Evolutionary conservation across 1,140 invertebrate species (phyloP).

Genomic region (Nomia melanderi): DNA sequence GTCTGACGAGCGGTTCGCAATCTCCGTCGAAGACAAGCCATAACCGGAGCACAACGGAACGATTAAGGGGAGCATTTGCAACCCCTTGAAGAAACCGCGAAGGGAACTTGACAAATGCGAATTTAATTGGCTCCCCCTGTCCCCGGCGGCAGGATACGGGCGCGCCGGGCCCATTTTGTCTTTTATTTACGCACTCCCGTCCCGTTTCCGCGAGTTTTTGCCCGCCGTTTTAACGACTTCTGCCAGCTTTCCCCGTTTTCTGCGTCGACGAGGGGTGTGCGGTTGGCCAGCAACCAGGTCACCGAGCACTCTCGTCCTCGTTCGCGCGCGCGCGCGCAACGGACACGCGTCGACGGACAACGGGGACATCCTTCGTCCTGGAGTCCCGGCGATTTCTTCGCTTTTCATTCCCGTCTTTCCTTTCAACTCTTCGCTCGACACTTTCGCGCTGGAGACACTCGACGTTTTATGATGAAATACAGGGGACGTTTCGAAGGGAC

Average conservation of each 20-base stretch:
- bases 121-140: conserved; percentile 17
- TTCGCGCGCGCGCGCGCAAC: background rate
- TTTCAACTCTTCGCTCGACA: too few species aligned
- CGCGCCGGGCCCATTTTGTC: background rate
- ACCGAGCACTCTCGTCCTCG: conserved; percentile 58
- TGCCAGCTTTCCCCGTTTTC: background rate
- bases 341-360: background rate
- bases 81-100: background rate
- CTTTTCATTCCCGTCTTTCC: too few species aligned
- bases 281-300: conserved; percentile 71
- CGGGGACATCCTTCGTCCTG: conserved; percentile 28
- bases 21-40: too few species aligned
- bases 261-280: conserved; percentile 2
- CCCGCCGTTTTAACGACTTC: conserved; percentile 6
- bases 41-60: too few species aligned
- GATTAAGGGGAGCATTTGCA: background rate
- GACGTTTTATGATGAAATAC: too few species aligned
- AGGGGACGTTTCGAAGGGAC: too few species aligned
- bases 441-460: too few species aligned
- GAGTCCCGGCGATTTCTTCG: background rate
- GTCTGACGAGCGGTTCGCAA: too few species aligned
- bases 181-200: background rate
- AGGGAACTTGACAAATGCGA: background rate
- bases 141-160: conserved; percentile 9
- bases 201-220: background rate